Evolutionary conservation across 2,113 vertebrate species (phyloP).

Genomic region (Corythornis madagascariensis): DNA sequence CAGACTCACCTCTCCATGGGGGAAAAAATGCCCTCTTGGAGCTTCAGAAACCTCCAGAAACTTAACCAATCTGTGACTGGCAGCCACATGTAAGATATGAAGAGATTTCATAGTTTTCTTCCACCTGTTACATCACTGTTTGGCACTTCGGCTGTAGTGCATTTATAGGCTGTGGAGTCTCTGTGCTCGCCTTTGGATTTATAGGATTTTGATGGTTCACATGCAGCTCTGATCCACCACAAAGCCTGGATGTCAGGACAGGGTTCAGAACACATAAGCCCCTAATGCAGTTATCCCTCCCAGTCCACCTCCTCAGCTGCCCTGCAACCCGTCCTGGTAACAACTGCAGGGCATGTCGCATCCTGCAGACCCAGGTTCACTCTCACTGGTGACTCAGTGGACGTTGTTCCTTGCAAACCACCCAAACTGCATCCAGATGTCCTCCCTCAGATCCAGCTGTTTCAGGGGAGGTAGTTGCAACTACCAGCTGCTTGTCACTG

Average conservation of each 20-base stretch:
- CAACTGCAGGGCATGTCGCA: neutral
- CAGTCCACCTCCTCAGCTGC: neutral
- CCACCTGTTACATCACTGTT: neutral
- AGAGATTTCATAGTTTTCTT: neutral
- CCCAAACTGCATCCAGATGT: conserved; percentile 49
- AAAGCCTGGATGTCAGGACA: fast-evolving
- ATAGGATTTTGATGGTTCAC: neutral
- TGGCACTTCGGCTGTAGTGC: no score
- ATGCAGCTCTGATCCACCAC: neutral
- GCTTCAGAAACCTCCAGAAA: neutral
- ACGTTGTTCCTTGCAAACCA: neutral
- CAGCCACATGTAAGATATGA: neutral
- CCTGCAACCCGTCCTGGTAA: fast-evolving
- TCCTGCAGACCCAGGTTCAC: neutral
- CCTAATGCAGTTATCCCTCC: neutral
- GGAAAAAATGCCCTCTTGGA: neutral
- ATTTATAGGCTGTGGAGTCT: fast-evolving
- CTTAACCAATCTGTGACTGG: neutral
- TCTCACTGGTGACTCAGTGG: neutral
- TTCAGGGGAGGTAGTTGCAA: conserved; percentile 23
- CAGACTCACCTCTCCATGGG: neutral
- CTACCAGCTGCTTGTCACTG: conserved; percentile 56
- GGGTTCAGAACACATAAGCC: neutral
- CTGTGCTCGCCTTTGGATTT: fast-evolving
- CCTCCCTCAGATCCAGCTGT: conserved; percentile 64